Conservation (phyloP, 2,888 invertebrate genomes). For the Odontomyia ornata region DNA sequence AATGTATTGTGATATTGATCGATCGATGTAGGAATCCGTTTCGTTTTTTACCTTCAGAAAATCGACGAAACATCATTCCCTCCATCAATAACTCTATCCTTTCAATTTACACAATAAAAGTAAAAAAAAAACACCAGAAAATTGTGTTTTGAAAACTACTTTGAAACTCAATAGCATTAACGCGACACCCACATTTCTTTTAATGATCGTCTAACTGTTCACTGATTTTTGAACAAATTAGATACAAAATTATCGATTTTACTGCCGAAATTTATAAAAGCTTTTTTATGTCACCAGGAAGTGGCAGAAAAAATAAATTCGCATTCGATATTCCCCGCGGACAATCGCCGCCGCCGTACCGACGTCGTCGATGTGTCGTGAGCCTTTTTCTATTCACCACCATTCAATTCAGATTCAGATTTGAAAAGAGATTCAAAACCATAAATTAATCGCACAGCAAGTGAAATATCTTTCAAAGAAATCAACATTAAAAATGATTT, state of each 20-base stretch:
- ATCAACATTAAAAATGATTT: not conserved
- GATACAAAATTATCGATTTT: not conserved
- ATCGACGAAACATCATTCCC: not conserved
- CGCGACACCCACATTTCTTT: constrained; percentile 9
- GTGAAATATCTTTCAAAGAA: not conserved
- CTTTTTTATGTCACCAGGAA: not conserved
- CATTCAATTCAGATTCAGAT: not conserved
- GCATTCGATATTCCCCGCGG: not conserved
- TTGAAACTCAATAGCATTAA: too few species aligned
- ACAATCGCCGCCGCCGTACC: too few species aligned
- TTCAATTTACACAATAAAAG: constrained; percentile 10
- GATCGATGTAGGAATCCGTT: not conserved
- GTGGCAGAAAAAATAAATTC: not conserved
- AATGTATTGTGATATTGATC: not conserved
- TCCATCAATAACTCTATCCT: not conserved
- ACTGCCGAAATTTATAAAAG: not conserved
- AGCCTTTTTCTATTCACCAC: too few species aligned
- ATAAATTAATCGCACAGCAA: not conserved
- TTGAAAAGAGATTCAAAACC: not conserved
- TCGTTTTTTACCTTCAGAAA: not conserved
- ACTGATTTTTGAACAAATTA: not conserved
- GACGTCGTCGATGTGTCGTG: too few species aligned
- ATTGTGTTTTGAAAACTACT: not conserved
- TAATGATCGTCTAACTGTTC: constrained; percentile 14
- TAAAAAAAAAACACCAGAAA: not conserved